These are phyloP conservation scores for Trichogramma pretiosum DNA, from an alignment of 1,140 invertebrate species.

Conservation along the genomic window DNA sequence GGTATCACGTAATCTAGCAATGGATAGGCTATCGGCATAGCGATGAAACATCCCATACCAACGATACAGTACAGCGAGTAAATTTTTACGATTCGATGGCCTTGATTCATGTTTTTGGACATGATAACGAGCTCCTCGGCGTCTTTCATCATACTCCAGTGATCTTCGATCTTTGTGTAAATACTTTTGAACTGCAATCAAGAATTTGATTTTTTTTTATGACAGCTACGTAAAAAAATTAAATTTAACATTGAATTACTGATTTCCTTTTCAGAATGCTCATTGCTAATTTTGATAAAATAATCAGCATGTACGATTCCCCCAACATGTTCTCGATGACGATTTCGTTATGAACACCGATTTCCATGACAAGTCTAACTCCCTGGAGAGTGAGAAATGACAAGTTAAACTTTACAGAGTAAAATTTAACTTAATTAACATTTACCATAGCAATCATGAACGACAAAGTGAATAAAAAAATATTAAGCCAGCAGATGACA, in stretches of 20 bases:
- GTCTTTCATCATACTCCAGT: not conserved
- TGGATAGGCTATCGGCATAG: not conserved
- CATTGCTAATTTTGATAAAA: not conserved
- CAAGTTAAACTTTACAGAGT: too few relatives aligned
- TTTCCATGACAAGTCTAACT: not conserved
- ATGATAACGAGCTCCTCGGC: not conserved
- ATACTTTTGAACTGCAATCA: conserved; percentile 1
- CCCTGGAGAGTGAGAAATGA: too few relatives aligned
- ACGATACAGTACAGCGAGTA: not conserved
- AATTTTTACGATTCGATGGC: not conserved
- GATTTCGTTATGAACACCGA: not conserved
- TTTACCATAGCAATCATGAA: conserved; percentile 1
- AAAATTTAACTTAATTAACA: not conserved
- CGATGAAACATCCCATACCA: not conserved
- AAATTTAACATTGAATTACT: not conserved
- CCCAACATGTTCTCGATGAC: conserved; percentile 1
- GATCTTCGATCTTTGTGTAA: not conserved
- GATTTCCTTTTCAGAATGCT: not conserved
- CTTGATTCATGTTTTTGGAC: not conserved
- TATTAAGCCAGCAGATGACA: not conserved
- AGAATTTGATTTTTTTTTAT: too few relatives aligned
- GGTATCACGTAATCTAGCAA: conserved; percentile 1
- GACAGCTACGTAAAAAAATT: too few relatives aligned
- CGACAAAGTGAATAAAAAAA: not conserved
- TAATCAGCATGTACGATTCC: not conserved